Evolutionary conservation across 1,140 invertebrate species (phyloP).

Genomic region (Rhysida immarginata): DNA sequence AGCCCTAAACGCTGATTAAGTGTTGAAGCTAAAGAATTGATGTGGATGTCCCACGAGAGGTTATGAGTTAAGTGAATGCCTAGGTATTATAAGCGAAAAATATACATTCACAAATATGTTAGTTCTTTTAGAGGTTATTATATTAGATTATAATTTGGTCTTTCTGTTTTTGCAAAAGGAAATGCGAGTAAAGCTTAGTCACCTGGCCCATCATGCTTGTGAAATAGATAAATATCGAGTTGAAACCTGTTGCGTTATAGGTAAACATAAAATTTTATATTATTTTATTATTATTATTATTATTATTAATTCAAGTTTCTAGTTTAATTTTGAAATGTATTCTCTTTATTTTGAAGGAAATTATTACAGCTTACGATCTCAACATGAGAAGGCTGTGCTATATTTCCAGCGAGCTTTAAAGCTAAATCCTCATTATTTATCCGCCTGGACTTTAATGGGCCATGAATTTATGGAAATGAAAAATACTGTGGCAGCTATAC

Average conservation of each 20-base stretch:
- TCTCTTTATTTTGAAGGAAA: too few species aligned
- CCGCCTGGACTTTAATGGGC: slow-evolving; percentile 95
- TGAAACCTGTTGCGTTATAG: slow-evolving; percentile 96
- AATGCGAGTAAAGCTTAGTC: slow-evolving; percentile 76
- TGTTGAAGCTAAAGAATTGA: too few species aligned
- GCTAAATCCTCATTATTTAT: slow-evolving; percentile 81
- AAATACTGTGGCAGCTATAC: slow-evolving; percentile 91
- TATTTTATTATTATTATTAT: not conserved
- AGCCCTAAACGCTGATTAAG: too few species aligned
- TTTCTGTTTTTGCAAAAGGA: too few species aligned
- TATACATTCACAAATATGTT: too few species aligned
- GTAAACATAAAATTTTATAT: slow-evolving; percentile 40
- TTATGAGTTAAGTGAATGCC: too few species aligned
- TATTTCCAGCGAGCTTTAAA: slow-evolving; percentile 93
- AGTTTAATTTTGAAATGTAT: too few species aligned
- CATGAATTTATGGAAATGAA: slow-evolving; percentile 99
- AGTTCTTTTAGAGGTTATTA: too few species aligned
- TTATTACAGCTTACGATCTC: slow-evolving; percentile 88
- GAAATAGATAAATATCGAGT: slow-evolving; percentile 92
- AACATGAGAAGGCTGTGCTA: slow-evolving; percentile 90
- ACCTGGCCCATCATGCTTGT: slow-evolving; percentile 81
- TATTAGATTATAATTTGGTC: too few species aligned
- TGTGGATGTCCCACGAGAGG: too few species aligned
- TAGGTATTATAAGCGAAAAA: too few species aligned
- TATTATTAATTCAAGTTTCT: not conserved